These are phyloP conservation scores for Bathynomus jamesi DNA, from an alignment of 1,140 invertebrate species.

Conservation along the genomic window DNA sequence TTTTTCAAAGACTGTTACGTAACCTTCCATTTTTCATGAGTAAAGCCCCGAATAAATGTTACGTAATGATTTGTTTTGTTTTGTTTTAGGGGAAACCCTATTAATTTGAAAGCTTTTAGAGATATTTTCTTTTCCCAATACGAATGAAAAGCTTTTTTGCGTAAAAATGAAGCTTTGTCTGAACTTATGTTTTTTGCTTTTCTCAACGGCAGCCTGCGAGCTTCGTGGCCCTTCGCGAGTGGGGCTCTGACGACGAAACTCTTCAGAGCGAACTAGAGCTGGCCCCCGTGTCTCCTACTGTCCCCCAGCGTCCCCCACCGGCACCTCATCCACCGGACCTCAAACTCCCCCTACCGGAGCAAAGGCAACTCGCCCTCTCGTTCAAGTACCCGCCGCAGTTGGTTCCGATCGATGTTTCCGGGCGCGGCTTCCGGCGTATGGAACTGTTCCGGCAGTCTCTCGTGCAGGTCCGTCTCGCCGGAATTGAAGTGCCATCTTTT, in stretches of 20 bases:
- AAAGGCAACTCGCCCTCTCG: slow-evolving; percentile 41
- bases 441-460: slow-evolving; percentile 70
- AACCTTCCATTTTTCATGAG: no score
- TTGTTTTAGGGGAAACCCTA: no score
- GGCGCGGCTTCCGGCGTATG: slow-evolving; percentile 76
- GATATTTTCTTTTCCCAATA: no score
- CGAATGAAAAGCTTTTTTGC: no score
- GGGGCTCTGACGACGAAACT: slow-evolving; percentile 68
- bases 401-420: slow-evolving; percentile 76
- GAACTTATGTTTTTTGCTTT: no score
- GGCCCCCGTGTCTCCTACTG: slow-evolving; percentile 31
- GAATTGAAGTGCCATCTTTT: no score
- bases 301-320: slow-evolving; percentile 32
- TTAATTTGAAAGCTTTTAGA: no score
- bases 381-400: slow-evolving; percentile 70
- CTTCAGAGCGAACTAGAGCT: slow-evolving; percentile 68
- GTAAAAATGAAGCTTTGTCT: no score
- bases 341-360: slow-evolving; percentile 61
- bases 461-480: slow-evolving; percentile 49
- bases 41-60: no score
- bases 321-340: slow-evolving; percentile 27
- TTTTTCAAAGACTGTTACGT: no score
- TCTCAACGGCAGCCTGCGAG: slow-evolving; percentile 75
- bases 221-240: slow-evolving; percentile 66
- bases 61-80: no score